Conservation (phyloP, 2,888 invertebrate species). For the Pasiphila rectangulata region DNA sequence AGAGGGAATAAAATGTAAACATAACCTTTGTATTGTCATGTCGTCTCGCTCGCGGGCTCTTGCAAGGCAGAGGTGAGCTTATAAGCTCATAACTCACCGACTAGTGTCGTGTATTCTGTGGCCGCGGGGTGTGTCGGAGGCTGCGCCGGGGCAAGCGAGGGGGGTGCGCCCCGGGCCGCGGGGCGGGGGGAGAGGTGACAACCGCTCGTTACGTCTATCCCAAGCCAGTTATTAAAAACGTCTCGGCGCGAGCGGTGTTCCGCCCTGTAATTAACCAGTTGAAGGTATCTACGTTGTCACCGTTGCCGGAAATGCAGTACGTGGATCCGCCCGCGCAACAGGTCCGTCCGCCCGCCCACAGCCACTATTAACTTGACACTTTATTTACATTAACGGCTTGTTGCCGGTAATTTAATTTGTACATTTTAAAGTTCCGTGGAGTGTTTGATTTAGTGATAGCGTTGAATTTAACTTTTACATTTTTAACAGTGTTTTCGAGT, state of each 20-base stretch:
- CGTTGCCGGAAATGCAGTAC: slow-evolving; percentile 76
- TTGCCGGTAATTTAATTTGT: slow-evolving; percentile 23
- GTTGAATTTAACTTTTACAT: neutral
- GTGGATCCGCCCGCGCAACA: slow-evolving; percentile 77
- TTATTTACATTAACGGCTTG: slow-evolving; percentile 38
- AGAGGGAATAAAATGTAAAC: slow-evolving; percentile 47
- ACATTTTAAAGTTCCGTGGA: slow-evolving; percentile 26
- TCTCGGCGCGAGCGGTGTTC: slow-evolving; percentile 80
- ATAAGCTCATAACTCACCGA: slow-evolving; percentile 67
- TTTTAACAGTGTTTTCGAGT: neutral
- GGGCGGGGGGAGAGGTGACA: slow-evolving; percentile 76
- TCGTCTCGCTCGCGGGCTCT: slow-evolving; percentile 50
- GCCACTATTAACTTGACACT: slow-evolving; percentile 44
- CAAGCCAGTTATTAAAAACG: slow-evolving; percentile 83
- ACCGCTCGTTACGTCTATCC: slow-evolving; percentile 80
- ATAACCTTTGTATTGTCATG: slow-evolving; percentile 49
- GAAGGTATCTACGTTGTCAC: slow-evolving; percentile 72
- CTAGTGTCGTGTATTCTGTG: slow-evolving; percentile 19
- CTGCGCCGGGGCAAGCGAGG: slow-evolving; percentile 53
- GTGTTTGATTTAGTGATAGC: slow-evolving; percentile 21
- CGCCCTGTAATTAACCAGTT: slow-evolving; percentile 80
- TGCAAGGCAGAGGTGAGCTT: slow-evolving; percentile 38
- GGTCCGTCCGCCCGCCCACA: slow-evolving; percentile 73
- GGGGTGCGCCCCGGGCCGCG: slow-evolving; percentile 53
- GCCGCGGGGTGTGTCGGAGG: slow-evolving; percentile 60